Evolutionary conservation across 2,113 vertebrate species (phyloP).

Genomic region (Xenopus borealis): DNA sequence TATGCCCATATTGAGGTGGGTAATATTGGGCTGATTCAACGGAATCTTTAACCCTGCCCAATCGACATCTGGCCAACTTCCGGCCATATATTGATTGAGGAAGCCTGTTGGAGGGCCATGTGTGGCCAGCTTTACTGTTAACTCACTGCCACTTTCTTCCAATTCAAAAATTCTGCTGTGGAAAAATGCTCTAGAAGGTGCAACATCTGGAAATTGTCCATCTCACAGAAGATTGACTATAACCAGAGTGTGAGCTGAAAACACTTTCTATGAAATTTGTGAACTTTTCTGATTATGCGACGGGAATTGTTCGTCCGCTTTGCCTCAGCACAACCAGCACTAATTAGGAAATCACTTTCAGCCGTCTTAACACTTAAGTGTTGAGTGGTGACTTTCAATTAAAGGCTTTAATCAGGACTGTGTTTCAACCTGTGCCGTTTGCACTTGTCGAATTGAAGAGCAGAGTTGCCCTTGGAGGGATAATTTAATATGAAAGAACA

Average conservation of each 20-base stretch:
- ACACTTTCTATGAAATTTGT: slow-evolving; percentile 36
- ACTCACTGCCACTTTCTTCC: too few species aligned
- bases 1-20: too few species aligned
- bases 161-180: too few species aligned
- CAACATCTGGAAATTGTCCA: neutral
- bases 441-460: neutral
- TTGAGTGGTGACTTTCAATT: slow-evolving; percentile 9
- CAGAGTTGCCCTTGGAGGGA: too few species aligned
- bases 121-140: too few species aligned
- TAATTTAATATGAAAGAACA: too few species aligned
- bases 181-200: too few species aligned
- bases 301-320: slow-evolving; percentile 13
- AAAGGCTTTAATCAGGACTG: neutral
- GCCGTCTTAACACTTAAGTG: slow-evolving; percentile 5
- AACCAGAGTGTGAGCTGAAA: slow-evolving; percentile 16
- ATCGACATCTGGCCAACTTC: too few species aligned
- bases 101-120: too few species aligned
- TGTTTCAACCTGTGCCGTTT: neutral
- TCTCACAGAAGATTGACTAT: slow-evolving; percentile 2
- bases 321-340: slow-evolving; percentile 16
- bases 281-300: slow-evolving; percentile 22
- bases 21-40: too few species aligned
- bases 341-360: slow-evolving; percentile 23
- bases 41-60: too few species aligned
- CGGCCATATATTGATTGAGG: too few species aligned